These are phyloP conservation scores for Pectinophora gossypiella DNA, from an alignment of 1,140 invertebrate genomes.

Conservation along the genomic window DNA sequence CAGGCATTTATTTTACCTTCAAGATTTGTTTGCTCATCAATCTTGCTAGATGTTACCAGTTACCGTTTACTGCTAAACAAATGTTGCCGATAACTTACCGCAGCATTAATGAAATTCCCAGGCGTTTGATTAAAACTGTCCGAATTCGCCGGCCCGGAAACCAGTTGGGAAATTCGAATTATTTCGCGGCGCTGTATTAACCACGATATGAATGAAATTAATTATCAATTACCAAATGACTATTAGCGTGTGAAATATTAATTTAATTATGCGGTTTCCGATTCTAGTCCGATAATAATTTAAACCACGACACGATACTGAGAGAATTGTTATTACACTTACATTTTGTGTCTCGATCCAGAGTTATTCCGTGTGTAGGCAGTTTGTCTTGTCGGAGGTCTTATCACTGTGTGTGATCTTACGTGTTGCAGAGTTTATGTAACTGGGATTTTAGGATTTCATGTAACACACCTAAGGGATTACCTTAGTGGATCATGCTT, in stretches of 20 bases:
- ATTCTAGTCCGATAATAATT: not conserved
- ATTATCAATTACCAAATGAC: not conserved
- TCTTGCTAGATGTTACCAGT: not conserved
- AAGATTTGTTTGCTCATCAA: not conserved
- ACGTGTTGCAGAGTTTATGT: not conserved
- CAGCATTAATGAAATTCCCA: slow-evolving; percentile 27
- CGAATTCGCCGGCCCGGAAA: not conserved
- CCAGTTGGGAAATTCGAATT: not conserved
- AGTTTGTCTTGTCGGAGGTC: no score
- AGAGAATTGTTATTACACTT: no score
- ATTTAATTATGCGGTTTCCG: not conserved
- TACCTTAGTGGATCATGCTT: not conserved
- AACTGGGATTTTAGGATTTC: not conserved
- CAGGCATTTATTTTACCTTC: not conserved
- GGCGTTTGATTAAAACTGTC: slow-evolving; percentile 24
- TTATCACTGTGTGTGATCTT: not conserved
- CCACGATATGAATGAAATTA: not conserved
- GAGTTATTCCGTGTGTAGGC: no score
- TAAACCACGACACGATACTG: no score
- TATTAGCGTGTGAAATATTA: not conserved
- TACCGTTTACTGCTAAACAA: not conserved
- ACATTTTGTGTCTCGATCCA: no score
- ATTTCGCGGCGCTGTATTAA: not conserved
- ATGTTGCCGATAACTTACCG: not conserved
- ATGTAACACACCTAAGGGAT: not conserved